Conservation (phyloP, 2,797 vertebrate genomes). For the Molossus alvarezi region DNA sequence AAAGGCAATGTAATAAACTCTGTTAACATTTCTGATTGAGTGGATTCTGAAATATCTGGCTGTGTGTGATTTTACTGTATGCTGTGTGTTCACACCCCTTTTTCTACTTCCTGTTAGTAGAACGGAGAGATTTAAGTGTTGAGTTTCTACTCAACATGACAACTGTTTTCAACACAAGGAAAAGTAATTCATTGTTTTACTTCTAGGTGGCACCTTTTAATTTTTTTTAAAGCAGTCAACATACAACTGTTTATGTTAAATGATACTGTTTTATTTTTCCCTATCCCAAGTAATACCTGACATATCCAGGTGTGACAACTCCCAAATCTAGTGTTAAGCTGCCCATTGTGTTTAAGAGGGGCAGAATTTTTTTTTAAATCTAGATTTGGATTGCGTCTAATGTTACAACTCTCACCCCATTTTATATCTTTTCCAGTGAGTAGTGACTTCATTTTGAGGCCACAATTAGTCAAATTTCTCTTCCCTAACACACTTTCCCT, state of each 20-base stretch:
- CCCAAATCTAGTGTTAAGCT: neutral
- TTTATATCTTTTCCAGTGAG: neutral
- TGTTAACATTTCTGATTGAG: neutral
- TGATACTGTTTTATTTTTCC: neutral
- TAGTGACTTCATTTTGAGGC: slow-evolving; percentile 32
- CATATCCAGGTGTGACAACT: neutral
- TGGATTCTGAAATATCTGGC: slow-evolving; percentile 1
- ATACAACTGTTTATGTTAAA: neutral
- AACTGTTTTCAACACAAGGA: neutral
- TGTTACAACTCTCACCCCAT: neutral
- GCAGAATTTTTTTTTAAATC: neutral
- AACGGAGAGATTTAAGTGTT: neutral
- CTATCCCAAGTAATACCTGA: neutral
- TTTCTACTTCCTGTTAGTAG: neutral
- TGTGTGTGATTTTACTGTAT: neutral
- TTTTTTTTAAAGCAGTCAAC: slow-evolving; percentile 32
- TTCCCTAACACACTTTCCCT: neutral
- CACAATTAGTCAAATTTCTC: slow-evolving; percentile 4
- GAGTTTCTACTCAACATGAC: neutral
- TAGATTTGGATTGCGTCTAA: neutral
- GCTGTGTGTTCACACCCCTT: neutral
- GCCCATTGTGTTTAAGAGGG: neutral
- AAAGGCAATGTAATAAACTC: neutral
- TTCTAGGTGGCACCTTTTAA: neutral
- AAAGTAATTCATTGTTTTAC: slow-evolving; percentile 49